Evolutionary conservation across 2,888 invertebrate species (phyloP).

Genomic region (Athalia circularis): DNA sequence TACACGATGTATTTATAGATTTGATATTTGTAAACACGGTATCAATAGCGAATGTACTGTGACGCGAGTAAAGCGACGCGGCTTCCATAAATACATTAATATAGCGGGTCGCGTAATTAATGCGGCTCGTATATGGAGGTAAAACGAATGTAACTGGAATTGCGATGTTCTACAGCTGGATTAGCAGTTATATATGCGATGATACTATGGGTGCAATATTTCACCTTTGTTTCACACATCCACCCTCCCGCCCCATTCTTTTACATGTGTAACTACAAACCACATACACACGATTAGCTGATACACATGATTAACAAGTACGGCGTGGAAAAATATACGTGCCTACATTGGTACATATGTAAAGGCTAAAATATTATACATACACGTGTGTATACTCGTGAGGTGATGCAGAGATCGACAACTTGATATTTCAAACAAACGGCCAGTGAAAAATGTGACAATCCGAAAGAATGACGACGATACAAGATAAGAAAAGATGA

Average conservation of each 20-base stretch:
- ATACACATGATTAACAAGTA: too few species aligned
- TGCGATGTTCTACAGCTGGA: slow-evolving; percentile 37
- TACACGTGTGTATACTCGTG: not conserved
- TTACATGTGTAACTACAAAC: not conserved
- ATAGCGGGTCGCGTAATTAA: slow-evolving; percentile 36
- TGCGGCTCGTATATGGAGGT: slow-evolving; percentile 21
- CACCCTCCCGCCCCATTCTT: not conserved
- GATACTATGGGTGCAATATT: slow-evolving; percentile 35
- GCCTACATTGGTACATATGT: not conserved
- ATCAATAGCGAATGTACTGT: too few species aligned
- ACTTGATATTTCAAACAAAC: not conserved
- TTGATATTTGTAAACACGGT: too few species aligned
- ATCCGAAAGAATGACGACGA: not conserved
- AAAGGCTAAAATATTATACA: not conserved
- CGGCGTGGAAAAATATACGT: not conserved
- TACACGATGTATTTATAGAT: too few species aligned
- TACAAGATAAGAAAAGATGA: not conserved
- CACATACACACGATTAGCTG: not conserved
- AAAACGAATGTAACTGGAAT: slow-evolving; percentile 30
- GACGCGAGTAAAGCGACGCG: not conserved
- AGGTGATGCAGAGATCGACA: not conserved
- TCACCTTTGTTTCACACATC: slow-evolving; percentile 34
- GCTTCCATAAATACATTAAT: slow-evolving; percentile 17
- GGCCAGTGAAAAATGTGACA: not conserved
- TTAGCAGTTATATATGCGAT: slow-evolving; percentile 20